Conservation (phyloP, 2,888 invertebrate genomes). For the Macrophya alboannulata region DNA sequence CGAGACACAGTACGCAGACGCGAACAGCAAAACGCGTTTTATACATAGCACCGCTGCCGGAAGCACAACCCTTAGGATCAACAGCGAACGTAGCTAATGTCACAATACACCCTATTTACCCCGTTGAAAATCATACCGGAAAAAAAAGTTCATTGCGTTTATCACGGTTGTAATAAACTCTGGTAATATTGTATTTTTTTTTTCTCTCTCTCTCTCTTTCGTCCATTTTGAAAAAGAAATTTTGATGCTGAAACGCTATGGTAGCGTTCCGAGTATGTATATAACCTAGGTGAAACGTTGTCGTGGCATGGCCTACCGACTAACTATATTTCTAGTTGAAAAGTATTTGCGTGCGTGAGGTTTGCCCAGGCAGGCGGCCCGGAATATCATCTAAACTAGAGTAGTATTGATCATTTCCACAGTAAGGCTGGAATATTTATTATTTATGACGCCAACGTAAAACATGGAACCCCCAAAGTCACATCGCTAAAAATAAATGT, state of each 20-base stretch:
- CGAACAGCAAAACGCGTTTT: slow-evolving; percentile 28
- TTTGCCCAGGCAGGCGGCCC: slow-evolving; percentile 53
- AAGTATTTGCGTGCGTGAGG: slow-evolving; percentile 52
- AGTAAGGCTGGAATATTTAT: slow-evolving; percentile 56
- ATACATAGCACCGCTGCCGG: slow-evolving; percentile 18
- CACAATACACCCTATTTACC: not conserved
- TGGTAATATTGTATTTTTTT: not conserved
- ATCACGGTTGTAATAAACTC: not conserved
- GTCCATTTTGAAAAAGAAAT: not conserved
- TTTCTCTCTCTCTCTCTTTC: too few relatives aligned
- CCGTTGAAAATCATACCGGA: slow-evolving; percentile 13
- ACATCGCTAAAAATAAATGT: slow-evolving; percentile 50
- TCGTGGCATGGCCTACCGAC: slow-evolving; percentile 8
- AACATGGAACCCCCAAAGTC: slow-evolving; percentile 45
- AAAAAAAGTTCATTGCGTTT: slow-evolving; percentile 12
- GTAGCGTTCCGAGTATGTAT: not conserved
- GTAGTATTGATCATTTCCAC: slow-evolving; percentile 59
- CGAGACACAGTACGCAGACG: slow-evolving; percentile 36
- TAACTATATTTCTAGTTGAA: slow-evolving; percentile 16
- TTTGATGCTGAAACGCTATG: not conserved
- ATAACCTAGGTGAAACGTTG: slow-evolving; percentile 13
- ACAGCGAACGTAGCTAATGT: slow-evolving; percentile 10
- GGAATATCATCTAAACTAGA: slow-evolving; percentile 57
- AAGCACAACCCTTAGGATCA: slow-evolving; percentile 18
- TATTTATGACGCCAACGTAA: slow-evolving; percentile 55